Evolutionary conservation across 2,888 invertebrate species (phyloP).

Genomic region (Scaeva pyrastri): DNA sequence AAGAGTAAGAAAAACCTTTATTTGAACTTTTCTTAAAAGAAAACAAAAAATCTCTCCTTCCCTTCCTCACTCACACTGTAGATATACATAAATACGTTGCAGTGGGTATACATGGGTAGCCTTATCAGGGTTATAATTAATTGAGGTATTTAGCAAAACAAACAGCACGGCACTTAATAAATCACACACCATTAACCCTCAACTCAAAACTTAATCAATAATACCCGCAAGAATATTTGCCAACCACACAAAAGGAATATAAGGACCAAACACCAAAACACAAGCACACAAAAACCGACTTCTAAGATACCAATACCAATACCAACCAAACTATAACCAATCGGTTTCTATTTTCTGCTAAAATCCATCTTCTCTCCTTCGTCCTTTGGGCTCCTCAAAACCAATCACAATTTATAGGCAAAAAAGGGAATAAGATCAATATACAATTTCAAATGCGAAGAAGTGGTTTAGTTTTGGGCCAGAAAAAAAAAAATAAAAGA

Average conservation of each 20-base stretch:
- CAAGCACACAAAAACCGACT: neutral
- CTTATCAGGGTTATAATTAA: conserved; percentile 69
- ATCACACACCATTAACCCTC: conserved; percentile 74
- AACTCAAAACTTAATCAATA: conserved; percentile 73
- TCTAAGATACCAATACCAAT: neutral
- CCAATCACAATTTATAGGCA: conserved; percentile 62
- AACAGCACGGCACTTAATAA: conserved; percentile 74
- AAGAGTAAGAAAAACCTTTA: neutral
- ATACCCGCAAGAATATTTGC: conserved; percentile 60
- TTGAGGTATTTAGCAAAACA: conserved; percentile 75
- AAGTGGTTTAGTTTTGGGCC: conserved; percentile 9
- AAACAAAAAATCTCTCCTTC: conserved; percentile 32
- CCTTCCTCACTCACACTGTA: neutral
- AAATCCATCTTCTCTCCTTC: too few species aligned
- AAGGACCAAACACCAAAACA: too few species aligned
- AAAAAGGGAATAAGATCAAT: conserved; percentile 32
- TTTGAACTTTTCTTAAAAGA: neutral
- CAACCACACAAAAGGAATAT: conserved; percentile 39
- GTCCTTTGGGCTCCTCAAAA: conserved; percentile 6
- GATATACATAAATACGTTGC: neutral
- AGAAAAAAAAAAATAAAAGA: neutral
- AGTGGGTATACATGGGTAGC: neutral
- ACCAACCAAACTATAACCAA: too few species aligned
- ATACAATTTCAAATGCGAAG: neutral
- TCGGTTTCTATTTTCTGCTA: too few species aligned